These are phyloP conservation scores for Cyphomyrus discorhynchus DNA, from an alignment of 2,113 vertebrate species.

Conservation along the genomic window DNA sequence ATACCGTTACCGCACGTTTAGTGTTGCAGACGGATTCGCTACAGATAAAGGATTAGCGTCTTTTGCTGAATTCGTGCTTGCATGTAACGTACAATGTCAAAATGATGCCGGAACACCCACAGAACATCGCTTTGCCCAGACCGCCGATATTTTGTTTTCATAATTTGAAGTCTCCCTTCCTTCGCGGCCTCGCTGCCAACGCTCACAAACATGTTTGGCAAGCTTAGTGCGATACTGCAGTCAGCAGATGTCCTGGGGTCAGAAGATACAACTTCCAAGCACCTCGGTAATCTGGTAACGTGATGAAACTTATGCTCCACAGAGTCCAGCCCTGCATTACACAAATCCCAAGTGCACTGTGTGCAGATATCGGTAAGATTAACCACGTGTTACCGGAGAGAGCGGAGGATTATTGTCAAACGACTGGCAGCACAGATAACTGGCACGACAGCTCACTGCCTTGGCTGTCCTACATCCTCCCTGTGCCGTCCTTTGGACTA, in stretches of 20 bases:
- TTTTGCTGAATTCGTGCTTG: slow-evolving; percentile 27
- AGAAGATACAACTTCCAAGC: slow-evolving; percentile 1
- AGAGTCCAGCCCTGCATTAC: slow-evolving; percentile 42
- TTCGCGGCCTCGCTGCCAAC: slow-evolving; percentile 15
- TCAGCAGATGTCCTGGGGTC: slow-evolving; percentile 12
- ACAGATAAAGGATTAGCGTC: slow-evolving; percentile 60
- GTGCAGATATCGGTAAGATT: slow-evolving; percentile 47
- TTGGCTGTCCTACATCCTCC: slow-evolving; percentile 24
- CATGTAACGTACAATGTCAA: slow-evolving; percentile 54
- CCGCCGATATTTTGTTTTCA: background rate
- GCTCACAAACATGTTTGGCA: background rate
- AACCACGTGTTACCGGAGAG: slow-evolving; percentile 42
- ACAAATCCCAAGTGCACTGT: slow-evolving; percentile 47
- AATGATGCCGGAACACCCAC: slow-evolving; percentile 56
- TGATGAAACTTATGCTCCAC: slow-evolving; percentile 50
- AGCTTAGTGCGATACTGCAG: background rate
- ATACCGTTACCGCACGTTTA: slow-evolving; percentile 54
- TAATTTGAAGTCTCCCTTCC: slow-evolving; percentile 16
- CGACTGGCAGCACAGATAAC: slow-evolving; percentile 35
- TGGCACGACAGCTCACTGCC: slow-evolving; percentile 49
- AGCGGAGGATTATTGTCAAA: slow-evolving; percentile 49
- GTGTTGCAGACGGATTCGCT: slow-evolving; percentile 60
- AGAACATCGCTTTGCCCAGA: slow-evolving; percentile 23
- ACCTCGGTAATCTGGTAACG: slow-evolving; percentile 53
- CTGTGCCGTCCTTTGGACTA: slow-evolving; percentile 37